Conservation (phyloP, 2,888 invertebrate genomes). For the Spilarctia lutea region DNA sequence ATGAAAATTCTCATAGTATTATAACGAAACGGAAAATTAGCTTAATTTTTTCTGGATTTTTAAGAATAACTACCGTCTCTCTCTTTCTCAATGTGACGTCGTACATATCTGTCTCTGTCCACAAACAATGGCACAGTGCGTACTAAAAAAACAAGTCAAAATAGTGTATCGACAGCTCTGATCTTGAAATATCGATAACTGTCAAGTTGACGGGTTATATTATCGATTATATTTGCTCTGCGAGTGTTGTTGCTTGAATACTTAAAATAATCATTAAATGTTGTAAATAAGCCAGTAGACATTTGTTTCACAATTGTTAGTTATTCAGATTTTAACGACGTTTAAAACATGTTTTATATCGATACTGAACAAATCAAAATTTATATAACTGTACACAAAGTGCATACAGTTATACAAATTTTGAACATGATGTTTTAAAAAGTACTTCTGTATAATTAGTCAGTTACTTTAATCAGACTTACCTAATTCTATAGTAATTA, state of each 20-base stretch:
- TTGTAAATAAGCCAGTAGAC: conserved; percentile 3
- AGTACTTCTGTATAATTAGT: no score
- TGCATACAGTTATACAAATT: no score
- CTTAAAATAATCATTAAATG: conserved; percentile 36
- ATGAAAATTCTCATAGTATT: conserved; percentile 67
- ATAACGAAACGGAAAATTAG: conserved; percentile 70
- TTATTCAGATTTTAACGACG: background rate
- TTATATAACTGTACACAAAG: no score
- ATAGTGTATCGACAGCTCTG: conserved; percentile 63
- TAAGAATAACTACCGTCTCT: conserved; percentile 55
- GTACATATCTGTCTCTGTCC: conserved; percentile 71
- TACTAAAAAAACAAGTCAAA: conserved; percentile 74
- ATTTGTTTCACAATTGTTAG: background rate
- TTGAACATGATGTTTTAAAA: no score
- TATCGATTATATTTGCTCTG: conserved; percentile 52
- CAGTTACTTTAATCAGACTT: no score
- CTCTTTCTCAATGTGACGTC: conserved; percentile 50
- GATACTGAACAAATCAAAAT: background rate
- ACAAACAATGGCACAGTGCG: conserved; percentile 84
- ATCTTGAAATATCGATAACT: conserved; percentile 68
- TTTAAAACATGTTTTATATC: background rate
- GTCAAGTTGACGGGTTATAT: conserved; percentile 44
- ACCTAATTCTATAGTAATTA: no score
- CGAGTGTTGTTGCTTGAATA: conserved; percentile 22
- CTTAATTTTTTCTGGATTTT: conserved; percentile 58